Evolutionary conservation across 2,113 vertebrate species (phyloP).

Genomic region (Dolichallabes microphthalmus): DNA sequence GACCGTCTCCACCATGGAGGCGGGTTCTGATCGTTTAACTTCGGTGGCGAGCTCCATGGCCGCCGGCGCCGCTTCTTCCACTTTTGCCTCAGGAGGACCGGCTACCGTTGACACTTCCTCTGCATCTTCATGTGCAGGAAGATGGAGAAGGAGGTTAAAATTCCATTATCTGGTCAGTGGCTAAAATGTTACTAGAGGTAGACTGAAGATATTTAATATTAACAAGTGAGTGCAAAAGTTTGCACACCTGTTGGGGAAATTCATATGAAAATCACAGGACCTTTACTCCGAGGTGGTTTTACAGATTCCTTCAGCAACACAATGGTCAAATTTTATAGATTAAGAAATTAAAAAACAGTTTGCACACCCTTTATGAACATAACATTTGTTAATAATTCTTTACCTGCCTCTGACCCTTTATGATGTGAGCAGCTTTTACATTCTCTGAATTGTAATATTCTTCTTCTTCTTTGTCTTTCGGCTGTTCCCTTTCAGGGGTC

Average conservation of each 20-base stretch:
- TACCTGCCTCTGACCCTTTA: not conserved
- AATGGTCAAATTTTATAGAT: not conserved
- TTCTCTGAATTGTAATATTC: not conserved
- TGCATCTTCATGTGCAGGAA: not conserved
- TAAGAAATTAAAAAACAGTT: not conserved
- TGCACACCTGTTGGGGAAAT: not conserved
- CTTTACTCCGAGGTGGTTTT: not conserved
- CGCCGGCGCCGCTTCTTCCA: not conserved
- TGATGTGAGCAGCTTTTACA: not conserved
- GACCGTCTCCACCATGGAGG: constrained; percentile 37
- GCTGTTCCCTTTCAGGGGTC: too few species aligned
- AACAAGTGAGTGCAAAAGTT: not conserved
- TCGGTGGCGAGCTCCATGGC: not conserved
- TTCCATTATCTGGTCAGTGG: not conserved
- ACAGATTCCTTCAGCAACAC: not conserved
- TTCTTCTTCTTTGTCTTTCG: too few species aligned
- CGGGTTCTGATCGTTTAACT: constrained; percentile 10
- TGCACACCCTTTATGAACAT: not conserved
- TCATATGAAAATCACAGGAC: not conserved
- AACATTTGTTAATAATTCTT: not conserved
- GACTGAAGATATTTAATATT: not conserved
- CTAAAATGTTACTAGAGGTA: not conserved
- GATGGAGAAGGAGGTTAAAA: not conserved
- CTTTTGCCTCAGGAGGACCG: not conserved
- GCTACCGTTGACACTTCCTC: not conserved